Conservation (phyloP, 2,888 invertebrate genomes). For the Andricus curvator region DNA sequence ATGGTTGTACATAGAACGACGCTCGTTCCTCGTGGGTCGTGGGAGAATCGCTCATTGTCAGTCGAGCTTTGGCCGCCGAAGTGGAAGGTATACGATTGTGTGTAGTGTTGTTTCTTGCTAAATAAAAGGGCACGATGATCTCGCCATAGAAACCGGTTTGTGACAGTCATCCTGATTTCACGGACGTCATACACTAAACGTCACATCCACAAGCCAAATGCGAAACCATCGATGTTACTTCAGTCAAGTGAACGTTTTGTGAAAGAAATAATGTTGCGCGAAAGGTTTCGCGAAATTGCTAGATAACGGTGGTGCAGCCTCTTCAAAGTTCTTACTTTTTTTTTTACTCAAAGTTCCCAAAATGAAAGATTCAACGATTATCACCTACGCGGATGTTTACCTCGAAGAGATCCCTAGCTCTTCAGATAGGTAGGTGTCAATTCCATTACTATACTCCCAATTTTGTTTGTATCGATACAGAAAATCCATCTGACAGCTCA, state of each 20-base stretch:
- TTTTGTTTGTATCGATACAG: neutral
- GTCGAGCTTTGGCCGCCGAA: constrained; percentile 52
- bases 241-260: constrained; percentile 1
- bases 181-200: constrained; percentile 19
- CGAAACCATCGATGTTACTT: constrained; percentile 21
- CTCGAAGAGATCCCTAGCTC: constrained; percentile 62
- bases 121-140: constrained; percentile 36
- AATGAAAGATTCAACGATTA: constrained; percentile 70
- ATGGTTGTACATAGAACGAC: constrained; percentile 20
- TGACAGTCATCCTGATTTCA: constrained; percentile 30
- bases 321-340: neutral
- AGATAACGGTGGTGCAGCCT: constrained; percentile 19
- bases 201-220: constrained; percentile 19
- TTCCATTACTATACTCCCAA: neutral
- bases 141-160: constrained; percentile 34
- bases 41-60: constrained; percentile 31
- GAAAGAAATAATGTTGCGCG: constrained; percentile 20
- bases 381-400: constrained; percentile 71
- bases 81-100: constrained; percentile 31
- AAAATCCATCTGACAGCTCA: constrained; percentile 1
- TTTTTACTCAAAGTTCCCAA: constrained; percentile 31
- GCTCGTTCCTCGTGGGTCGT: constrained; percentile 29
- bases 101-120: constrained; percentile 20
- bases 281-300: constrained; percentile 19
- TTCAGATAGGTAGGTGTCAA: constrained; percentile 65